phyloP scores from a whole-genome alignment of 2,113 vertebrate species.

The Gopherus evgoodei region DNA sequence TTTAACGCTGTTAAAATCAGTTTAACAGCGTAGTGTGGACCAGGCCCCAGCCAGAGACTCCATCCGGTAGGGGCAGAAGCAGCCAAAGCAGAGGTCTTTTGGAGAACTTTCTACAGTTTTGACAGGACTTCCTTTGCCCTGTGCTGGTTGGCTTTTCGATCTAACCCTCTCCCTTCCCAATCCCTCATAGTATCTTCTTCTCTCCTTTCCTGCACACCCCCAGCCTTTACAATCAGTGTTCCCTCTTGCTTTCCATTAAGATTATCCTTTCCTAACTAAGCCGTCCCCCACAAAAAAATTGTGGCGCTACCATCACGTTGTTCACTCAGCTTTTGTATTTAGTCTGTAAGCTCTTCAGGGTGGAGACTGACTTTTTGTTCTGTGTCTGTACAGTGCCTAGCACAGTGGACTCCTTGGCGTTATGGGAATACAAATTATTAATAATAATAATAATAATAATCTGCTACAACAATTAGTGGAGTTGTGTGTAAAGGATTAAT shows the following conservation, averaged over 20 bases:
- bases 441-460: background rate
- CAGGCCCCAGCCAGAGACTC: background rate
- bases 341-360: background rate
- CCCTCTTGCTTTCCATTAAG: background rate
- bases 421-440: background rate
- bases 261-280: background rate
- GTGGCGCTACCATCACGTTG: background rate
- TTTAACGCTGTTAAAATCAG: too few species aligned
- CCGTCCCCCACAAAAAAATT: background rate
- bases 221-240: background rate
- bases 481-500: background rate
- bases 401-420: background rate
- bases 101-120: background rate
- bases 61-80: background rate
- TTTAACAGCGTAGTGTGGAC: too few species aligned
- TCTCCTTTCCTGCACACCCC: too few species aligned
- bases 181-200: background rate
- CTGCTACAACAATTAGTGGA: background rate
- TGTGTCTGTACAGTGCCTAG: background rate
- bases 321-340: background rate
- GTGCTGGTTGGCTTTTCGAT: background rate
- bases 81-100: background rate
- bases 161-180: background rate
- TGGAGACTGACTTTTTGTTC: background rate
- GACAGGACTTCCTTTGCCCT: background rate